phyloP scores from a whole-genome alignment of 2,888 invertebrate species.

The Euproctis similis region DNA sequence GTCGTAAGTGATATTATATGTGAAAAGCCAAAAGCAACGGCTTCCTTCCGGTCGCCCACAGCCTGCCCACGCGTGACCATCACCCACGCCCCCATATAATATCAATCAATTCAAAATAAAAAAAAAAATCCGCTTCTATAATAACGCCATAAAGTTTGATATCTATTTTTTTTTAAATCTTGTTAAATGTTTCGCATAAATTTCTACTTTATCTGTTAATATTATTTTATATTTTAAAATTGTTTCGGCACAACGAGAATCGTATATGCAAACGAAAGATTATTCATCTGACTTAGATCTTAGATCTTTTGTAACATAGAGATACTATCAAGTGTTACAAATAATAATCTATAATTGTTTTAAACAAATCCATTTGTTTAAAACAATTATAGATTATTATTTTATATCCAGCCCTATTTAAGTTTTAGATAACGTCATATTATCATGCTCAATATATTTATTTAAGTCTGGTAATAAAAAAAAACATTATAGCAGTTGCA shows the following conservation, averaged over 20 bases:
- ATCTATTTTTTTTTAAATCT: constrained; percentile 13
- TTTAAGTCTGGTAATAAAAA: too few species aligned
- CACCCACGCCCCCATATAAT: constrained; percentile 44
- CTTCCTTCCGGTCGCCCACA: constrained; percentile 71
- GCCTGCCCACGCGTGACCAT: constrained; percentile 34
- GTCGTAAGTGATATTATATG: constrained; percentile 26
- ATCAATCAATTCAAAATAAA: constrained; percentile 59
- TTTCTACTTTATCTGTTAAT: constrained; percentile 1
- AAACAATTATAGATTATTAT: too few species aligned
- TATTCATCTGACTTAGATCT: neutral
- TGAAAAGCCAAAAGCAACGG: constrained; percentile 47
- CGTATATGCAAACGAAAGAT: neutral
- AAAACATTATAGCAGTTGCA: too few species aligned
- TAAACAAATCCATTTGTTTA: too few species aligned
- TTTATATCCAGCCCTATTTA: too few species aligned
- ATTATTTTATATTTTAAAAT: neutral
- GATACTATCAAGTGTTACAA: too few species aligned
- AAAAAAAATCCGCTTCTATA: constrained; percentile 47
- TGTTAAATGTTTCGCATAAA: constrained; percentile 3
- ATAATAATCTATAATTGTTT: too few species aligned
- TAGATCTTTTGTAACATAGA: too few species aligned
- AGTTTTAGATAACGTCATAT: too few species aligned
- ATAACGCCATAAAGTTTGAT: constrained; percentile 32
- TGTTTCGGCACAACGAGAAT: neutral
- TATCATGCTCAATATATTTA: too few species aligned